Conservation (phyloP, 2,797 vertebrate genomes). For the Pseudomugil gertrudae region DNA sequence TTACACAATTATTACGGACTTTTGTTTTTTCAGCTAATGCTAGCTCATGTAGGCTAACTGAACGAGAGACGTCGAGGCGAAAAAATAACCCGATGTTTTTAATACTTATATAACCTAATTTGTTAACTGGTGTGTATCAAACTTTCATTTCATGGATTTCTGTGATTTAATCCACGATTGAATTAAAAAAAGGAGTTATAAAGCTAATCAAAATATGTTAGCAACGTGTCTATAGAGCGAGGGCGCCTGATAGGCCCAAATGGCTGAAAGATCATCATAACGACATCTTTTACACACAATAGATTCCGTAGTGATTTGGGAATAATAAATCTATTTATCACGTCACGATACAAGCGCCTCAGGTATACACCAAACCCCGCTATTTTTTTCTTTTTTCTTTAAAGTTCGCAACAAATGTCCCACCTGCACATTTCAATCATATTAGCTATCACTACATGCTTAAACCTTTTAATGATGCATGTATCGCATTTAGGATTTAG, state of each 20-base stretch:
- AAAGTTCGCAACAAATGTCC: no score
- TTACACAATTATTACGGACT: neutral
- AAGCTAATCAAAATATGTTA: neutral
- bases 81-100: neutral
- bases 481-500: no score
- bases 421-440: no score
- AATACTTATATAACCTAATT: neutral
- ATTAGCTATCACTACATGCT: no score
- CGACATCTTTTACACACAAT: no score
- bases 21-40: constrained; percentile 4
- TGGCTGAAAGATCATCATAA: neutral
- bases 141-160: neutral
- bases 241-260: neutral
- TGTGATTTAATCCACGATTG: neutral
- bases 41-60: constrained; percentile 19
- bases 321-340: neutral
- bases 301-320: no score
- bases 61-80: constrained; percentile 45
- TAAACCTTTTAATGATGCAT: no score
- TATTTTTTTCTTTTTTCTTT: no score
- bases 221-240: neutral
- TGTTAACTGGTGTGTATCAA: neutral
- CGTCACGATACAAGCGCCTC: no score
- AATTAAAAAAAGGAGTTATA: neutral
- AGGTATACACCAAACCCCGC: no score